Percentiles rank a stretch among this genome's conserved stretches.
Evolutionary conservation across 2,888 invertebrate genomes (phyloP).

Genomic region (Drosophila mulleri): DNA sequence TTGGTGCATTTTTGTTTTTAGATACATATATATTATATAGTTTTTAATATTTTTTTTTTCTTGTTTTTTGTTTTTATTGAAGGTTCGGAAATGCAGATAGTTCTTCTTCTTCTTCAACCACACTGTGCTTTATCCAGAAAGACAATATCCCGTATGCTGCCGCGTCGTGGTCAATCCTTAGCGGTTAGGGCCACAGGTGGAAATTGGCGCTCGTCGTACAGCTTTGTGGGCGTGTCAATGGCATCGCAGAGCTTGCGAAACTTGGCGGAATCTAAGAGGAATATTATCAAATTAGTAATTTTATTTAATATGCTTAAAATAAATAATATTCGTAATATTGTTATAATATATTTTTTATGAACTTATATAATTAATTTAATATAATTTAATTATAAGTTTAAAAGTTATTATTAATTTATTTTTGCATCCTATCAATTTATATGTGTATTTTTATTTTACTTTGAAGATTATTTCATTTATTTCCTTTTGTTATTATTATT

Average conservation of each 20-base stretch:
- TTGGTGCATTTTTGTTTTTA: constrained; percentile 19
- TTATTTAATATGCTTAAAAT: too few relatives aligned
- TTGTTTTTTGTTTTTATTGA: constrained; percentile 23
- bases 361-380: too few relatives aligned
- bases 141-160: constrained; percentile 42
- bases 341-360: too few relatives aligned
- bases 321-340: too few relatives aligned
- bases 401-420: too few relatives aligned
- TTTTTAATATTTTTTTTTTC: constrained; percentile 21
- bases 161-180: constrained; percentile 80
- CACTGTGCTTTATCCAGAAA: constrained; percentile 50
- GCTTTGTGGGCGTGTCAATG: constrained; percentile 83
- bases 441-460: too few relatives aligned
- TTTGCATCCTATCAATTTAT: too few relatives aligned
- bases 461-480: too few relatives aligned
- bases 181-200: constrained; percentile 84
- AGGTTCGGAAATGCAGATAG: constrained; percentile 34
- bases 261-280: constrained; percentile 83
- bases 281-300: background rate
- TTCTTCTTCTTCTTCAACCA: constrained; percentile 27
- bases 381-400: too few relatives aligned
- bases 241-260: constrained; percentile 85
- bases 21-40: constrained; percentile 16
- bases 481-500: too few relatives aligned
- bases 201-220: constrained; percentile 85